These are phyloP conservation scores for Stylophora pistillata DNA, from an alignment of 64 coral and sea anemone genomes.

Conservation along the genomic window DNA sequence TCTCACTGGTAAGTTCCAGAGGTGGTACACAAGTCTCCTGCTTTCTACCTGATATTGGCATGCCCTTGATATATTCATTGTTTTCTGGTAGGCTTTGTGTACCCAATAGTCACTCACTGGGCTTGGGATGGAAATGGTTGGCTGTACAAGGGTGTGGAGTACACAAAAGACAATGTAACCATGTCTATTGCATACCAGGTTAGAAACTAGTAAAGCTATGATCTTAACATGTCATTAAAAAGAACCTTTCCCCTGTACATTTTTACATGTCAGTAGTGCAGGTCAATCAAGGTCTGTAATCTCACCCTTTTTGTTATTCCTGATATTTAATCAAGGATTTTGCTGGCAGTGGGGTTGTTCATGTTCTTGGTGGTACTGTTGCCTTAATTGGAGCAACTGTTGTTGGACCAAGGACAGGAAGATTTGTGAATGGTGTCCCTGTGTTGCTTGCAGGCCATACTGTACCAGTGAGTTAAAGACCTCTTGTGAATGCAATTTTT, in stretches of 20 bases:
- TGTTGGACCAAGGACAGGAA: constrained; percentile 77
- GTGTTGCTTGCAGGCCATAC: constrained; percentile 72
- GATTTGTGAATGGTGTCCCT: constrained; percentile 65
- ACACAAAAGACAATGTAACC: constrained; percentile 20
- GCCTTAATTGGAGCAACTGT: constrained; percentile 74
- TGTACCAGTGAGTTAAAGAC: constrained; percentile 66
- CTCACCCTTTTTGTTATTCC: background rate
- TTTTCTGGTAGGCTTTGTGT: constrained; percentile 76
- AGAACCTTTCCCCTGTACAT: background rate
- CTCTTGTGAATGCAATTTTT: background rate
- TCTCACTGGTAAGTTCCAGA: constrained; percentile 48
- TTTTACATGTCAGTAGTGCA: background rate
- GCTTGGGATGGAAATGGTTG: constrained; percentile 79
- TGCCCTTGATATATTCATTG: too few relatives aligned
- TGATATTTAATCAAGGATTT: constrained; percentile 63
- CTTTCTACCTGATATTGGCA: too few relatives aligned
- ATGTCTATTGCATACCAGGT: constrained; percentile 59
- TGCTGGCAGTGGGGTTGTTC: constrained; percentile 93
- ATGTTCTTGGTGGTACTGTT: constrained; percentile 76
- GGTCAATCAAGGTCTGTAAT: background rate
- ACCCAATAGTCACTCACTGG: constrained; percentile 94
- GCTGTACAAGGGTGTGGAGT: constrained; percentile 42
- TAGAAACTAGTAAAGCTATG: background rate
- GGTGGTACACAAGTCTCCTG: too few relatives aligned
- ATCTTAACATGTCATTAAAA: background rate